Evolutionary conservation across 92 coral and sea anemone species (phyloP).

Genomic region (Epizoanthus fatuus): DNA sequence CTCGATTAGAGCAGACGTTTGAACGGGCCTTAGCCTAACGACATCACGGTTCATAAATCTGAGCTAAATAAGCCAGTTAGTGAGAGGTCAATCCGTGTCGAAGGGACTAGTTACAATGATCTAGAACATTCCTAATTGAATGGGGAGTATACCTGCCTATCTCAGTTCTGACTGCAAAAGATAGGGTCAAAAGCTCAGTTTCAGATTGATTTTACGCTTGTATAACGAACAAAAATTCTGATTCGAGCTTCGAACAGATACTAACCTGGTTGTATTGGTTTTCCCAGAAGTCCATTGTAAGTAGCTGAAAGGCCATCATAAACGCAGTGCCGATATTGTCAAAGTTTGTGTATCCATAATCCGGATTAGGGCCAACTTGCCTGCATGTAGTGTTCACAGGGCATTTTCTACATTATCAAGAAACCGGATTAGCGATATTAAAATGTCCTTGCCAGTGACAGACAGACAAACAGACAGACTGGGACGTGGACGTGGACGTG

Average conservation of each 20-base stretch:
- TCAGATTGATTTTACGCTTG: too few relatives aligned
- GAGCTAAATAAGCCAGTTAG: too few relatives aligned
- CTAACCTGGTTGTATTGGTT: conserved; percentile 92
- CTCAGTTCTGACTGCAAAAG: not conserved
- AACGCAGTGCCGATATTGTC: conserved; percentile 97
- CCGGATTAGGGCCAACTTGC: conserved; percentile 91
- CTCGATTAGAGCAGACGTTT: too few relatives aligned
- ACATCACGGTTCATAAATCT: too few relatives aligned
- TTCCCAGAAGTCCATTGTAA: conserved; percentile 99
- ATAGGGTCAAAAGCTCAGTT: not conserved
- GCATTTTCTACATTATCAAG: conserved; percentile 61
- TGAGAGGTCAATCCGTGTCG: too few relatives aligned
- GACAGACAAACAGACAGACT: too few relatives aligned
- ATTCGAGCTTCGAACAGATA: too few relatives aligned
- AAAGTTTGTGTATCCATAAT: conserved; percentile 89
- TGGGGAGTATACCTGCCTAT: not conserved
- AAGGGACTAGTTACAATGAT: too few relatives aligned
- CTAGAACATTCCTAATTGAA: not conserved
- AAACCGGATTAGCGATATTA: not conserved
- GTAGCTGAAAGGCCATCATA: conserved; percentile 94
- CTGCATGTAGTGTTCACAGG: conserved; percentile 91
- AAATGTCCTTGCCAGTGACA: too few relatives aligned
- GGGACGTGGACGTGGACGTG: too few relatives aligned
- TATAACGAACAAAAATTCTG: not conserved
- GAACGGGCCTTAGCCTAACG: too few relatives aligned